Percentiles rank a stretch among this genome's conserved stretches.
phyloP scores from a whole-genome alignment of 2,888 invertebrate genomes.

The Chrysolina haemoptera region DNA sequence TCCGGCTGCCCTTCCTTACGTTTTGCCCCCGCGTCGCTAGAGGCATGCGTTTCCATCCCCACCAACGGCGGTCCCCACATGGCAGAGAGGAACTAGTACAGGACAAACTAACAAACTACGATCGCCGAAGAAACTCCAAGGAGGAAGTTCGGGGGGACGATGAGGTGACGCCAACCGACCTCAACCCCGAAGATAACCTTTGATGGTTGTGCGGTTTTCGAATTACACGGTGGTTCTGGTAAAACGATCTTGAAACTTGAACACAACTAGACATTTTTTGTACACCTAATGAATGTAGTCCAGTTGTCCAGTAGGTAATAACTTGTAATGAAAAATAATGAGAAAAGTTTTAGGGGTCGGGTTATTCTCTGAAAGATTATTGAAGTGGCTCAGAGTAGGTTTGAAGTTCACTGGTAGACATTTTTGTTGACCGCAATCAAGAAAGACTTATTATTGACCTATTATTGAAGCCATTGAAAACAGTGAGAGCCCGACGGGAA shows the following conservation, averaged over 20 bases:
- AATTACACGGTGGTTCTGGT: constrained; percentile 27
- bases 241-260: background rate
- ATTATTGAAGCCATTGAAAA: too few relatives aligned
- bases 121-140: constrained; percentile 62
- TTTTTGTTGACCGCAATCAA: too few relatives aligned
- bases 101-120: constrained; percentile 59
- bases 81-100: constrained; percentile 55
- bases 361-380: too few relatives aligned
- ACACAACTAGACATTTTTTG: too few relatives aligned
- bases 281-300: too few relatives aligned
- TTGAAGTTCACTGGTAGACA: too few relatives aligned
- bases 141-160: constrained; percentile 47
- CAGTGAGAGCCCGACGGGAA: too few relatives aligned
- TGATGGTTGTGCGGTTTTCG: constrained; percentile 35
- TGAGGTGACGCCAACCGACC: constrained; percentile 62
- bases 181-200: constrained; percentile 66
- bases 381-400: too few relatives aligned
- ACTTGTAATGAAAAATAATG: too few relatives aligned
- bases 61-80: constrained; percentile 57
- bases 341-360: too few relatives aligned
- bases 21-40: constrained; percentile 60
- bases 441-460: too few relatives aligned
- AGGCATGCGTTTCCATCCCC: constrained; percentile 63
- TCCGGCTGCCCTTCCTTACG: constrained; percentile 55
- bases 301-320: too few relatives aligned